Evolutionary conservation across 2,888 invertebrate genomes (phyloP).

Genomic region (Pandemis heparana): DNA sequence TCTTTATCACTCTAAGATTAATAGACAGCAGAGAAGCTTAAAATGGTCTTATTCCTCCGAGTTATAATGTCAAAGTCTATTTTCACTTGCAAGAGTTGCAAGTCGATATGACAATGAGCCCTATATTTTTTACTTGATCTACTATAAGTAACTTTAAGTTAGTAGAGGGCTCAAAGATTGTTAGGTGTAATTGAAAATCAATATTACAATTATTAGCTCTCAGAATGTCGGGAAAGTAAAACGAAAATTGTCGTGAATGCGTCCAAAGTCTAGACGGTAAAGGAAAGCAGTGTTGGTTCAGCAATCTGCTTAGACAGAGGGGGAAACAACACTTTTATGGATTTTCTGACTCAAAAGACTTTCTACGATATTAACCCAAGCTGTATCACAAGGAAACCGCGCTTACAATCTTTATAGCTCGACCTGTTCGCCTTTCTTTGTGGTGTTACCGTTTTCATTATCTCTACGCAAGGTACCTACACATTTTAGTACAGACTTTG

Average conservation of each 20-base stretch:
- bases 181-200: no score
- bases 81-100: no score
- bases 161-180: no score
- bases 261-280: neutral
- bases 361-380: neutral
- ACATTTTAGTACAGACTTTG: neutral
- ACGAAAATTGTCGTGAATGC: neutral
- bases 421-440: neutral
- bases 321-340: neutral
- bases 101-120: no score
- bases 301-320: no score
- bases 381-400: neutral
- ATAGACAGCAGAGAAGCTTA: no score
- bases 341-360: neutral
- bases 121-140: no score
- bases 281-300: neutral
- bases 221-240: neutral
- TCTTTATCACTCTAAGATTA: no score
- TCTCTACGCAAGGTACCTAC: neutral
- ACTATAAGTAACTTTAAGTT: no score
- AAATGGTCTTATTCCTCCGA: no score
- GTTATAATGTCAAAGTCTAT: no score
- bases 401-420: neutral
- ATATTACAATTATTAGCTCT: no score
- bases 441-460: neutral